Evolutionary conservation across 2,888 invertebrate species (phyloP).

Genomic region (Ligdia adustata): DNA sequence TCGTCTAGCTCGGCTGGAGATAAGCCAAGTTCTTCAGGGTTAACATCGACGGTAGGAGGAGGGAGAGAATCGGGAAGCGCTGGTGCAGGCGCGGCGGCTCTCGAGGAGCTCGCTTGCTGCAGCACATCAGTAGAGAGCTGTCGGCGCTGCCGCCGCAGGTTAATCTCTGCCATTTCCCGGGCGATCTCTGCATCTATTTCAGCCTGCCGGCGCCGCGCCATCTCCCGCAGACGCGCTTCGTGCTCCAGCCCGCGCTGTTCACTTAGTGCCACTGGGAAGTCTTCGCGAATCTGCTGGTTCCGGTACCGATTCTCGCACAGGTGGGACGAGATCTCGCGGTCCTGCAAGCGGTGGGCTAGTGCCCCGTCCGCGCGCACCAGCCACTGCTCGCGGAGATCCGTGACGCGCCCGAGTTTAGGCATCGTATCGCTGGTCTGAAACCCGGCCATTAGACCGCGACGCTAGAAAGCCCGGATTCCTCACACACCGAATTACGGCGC

Average conservation of each 20-base stretch:
- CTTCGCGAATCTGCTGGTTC: conserved; percentile 79
- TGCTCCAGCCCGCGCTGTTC: conserved; percentile 74
- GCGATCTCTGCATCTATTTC: conserved; percentile 79
- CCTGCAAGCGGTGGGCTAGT: conserved; percentile 75
- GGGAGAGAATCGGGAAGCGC: conserved; percentile 35
- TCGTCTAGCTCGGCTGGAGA: conserved; percentile 70
- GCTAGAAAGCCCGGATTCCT: conserved; percentile 39
- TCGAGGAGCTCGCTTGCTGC: conserved; percentile 65
- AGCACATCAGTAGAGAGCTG: conserved; percentile 54
- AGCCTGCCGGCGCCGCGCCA: conserved; percentile 68
- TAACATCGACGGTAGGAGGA: conserved; percentile 41
- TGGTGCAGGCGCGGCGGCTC: conserved; percentile 49
- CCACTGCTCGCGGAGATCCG: conserved; percentile 78
- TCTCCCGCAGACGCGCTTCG: conserved; percentile 63
- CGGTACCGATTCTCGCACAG: conserved; percentile 75
- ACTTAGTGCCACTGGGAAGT: conserved; percentile 74
- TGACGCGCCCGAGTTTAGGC: conserved; percentile 78
- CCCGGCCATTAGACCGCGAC: conserved; percentile 63
- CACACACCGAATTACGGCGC: conserved; percentile 36
- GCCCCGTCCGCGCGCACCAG: conserved; percentile 76
- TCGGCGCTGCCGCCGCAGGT: conserved; percentile 68
- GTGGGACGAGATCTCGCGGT: conserved; percentile 77
- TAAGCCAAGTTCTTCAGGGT: conserved; percentile 70
- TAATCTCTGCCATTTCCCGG: conserved; percentile 76
- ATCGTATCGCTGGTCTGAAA: conserved; percentile 73